Conservation (phyloP, 1,140 invertebrate genomes). For the Meteorus sp. region DNA sequence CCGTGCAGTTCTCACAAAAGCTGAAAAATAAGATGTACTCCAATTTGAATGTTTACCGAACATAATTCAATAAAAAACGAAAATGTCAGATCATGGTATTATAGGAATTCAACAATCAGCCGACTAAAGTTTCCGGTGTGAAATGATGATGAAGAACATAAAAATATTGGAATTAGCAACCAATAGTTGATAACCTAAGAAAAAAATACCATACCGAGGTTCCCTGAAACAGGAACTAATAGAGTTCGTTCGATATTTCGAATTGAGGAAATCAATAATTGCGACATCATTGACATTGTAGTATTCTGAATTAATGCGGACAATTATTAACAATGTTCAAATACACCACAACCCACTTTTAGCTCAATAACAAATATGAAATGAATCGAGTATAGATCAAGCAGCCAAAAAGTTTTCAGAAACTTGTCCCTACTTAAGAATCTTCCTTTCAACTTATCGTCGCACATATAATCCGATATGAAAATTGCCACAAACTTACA, state of each 20-base stretch:
- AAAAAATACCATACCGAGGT: constrained; percentile 11
- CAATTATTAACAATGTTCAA: neutral
- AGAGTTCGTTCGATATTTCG: constrained; percentile 8
- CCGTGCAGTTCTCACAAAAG: constrained; percentile 64
- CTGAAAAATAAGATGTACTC: constrained; percentile 28
- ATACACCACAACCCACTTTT: no score
- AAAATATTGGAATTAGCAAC: neutral
- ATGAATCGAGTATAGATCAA: no score
- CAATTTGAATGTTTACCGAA: neutral
- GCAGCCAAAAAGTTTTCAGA: no score
- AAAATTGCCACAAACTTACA: no score
- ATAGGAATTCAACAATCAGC: no score
- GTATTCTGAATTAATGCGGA: neutral
- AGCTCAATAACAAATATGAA: no score
- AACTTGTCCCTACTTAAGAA: no score
- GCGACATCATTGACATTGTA: constrained; percentile 7
- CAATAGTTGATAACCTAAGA: constrained; percentile 7
- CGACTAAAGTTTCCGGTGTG: no score
- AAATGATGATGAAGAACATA: neutral
- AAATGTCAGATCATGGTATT: no score
- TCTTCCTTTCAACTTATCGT: no score
- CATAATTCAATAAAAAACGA: constrained; percentile 1
- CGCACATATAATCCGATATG: no score
- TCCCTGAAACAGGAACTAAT: constrained; percentile 3
- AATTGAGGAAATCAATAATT: neutral